phyloP scores from a whole-genome alignment of 2,888 invertebrate species.

The Pachycephus smyrnensis region DNA sequence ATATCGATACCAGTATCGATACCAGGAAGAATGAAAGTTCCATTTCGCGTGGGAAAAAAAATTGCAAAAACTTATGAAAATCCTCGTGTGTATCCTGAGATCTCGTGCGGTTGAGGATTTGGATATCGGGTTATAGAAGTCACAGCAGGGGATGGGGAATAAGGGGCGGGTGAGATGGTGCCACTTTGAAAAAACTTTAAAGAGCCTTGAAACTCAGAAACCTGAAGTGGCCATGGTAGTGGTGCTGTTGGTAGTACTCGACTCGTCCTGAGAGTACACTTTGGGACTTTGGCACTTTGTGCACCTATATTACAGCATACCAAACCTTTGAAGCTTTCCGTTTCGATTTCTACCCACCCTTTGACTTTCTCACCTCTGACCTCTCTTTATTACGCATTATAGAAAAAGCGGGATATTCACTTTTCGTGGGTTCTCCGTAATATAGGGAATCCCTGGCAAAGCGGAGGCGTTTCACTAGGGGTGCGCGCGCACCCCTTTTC shows the following conservation, averaged over 20 bases:
- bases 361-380: not conserved
- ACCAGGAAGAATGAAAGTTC: no score
- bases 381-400: not conserved
- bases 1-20: no score
- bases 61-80: not conserved
- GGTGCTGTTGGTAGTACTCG: slow-evolving; percentile 24
- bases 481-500: not conserved
- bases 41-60: no score
- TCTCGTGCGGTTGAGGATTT: not conserved
- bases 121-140: not conserved
- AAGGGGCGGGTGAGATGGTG: not conserved
- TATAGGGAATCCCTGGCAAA: not conserved
- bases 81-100: not conserved
- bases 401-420: not conserved
- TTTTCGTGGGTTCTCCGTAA: not conserved
- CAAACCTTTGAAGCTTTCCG: not conserved
- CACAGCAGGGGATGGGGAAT: not conserved
- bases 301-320: not conserved
- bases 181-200: slow-evolving; percentile 24
- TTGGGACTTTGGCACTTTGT: not conserved
- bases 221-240: slow-evolving; percentile 30
- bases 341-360: not conserved
- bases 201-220: slow-evolving; percentile 42
- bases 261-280: slow-evolving; percentile 32
- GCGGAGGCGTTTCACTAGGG: not conserved